Percentiles rank a stretch among this genome's conserved stretches.
These are phyloP conservation scores for Zygogramma bicolorata DNA, from an alignment of 2,888 invertebrate genomes.

Conservation along the genomic window DNA sequence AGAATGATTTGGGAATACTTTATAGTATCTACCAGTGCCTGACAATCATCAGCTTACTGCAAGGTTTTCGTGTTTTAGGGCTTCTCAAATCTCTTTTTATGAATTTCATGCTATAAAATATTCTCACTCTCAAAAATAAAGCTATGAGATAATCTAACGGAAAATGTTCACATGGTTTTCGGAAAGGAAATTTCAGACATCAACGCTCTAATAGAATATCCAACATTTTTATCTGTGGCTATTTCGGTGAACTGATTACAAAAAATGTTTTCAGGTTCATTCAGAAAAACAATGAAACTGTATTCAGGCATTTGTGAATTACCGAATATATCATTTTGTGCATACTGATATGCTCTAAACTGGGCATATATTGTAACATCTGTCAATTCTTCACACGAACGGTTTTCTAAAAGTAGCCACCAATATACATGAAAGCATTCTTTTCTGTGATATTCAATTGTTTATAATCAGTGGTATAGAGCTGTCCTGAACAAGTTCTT, in stretches of 20 bases:
- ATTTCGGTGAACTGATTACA: conserved; percentile 4
- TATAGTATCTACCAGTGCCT: neutral
- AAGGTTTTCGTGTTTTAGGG: neutral
- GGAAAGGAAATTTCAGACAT: neutral
- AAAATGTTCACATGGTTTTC: conserved; percentile 3
- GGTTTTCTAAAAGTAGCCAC: no score
- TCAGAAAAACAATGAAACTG: neutral
- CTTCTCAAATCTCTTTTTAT: conserved; percentile 6
- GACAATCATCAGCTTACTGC: neutral
- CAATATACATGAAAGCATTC: no score
- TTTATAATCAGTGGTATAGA: no score
- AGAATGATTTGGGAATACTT: neutral
- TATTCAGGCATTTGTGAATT: conserved; percentile 12
- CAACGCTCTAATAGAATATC: neutral
- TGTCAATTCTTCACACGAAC: neutral
- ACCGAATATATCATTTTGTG: conserved; percentile 6
- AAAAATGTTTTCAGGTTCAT: conserved; percentile 5
- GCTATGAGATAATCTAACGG: conserved; percentile 2
- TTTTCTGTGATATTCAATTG: no score
- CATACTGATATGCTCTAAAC: conserved; percentile 2
- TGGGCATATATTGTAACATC: conserved; percentile 1
- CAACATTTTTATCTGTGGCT: conserved; percentile 10
- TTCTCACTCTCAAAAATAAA: conserved; percentile 1
- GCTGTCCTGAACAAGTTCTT: conserved; percentile 4
- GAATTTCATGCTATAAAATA: conserved; percentile 3